Evolutionary conservation across 1,140 invertebrate genomes (phyloP), one percentile per base, ranked within the genome.

Genomic region (Calephelis nemesis): DNA sequence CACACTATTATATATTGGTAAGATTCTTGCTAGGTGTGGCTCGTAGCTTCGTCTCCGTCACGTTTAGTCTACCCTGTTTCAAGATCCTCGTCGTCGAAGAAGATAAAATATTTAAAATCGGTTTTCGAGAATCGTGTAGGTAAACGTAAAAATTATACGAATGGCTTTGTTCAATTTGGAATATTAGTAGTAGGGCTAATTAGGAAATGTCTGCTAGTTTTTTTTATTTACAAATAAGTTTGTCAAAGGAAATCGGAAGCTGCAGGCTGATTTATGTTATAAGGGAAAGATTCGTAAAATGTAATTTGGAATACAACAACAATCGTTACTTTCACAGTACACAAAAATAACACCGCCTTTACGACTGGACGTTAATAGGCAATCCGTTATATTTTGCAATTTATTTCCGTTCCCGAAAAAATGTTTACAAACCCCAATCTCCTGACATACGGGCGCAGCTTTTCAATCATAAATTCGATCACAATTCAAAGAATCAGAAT

Each of bases 401-500:
- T 60, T 60, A 60, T 60, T 60, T 60, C 58, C 58, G 58, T 42
- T 60, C 58, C 58, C 58, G 58, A 60, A 60, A 60, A 60, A 60
- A 60, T 60, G 39, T 60, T 60, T 60, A 60, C 58, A 60, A 60
- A 13, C 19, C 58, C 58, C 58, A 40, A 60, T 60, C 58, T 60
- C 7, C 39, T 19, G 58, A 60, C 58, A 60, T 60, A 60, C 58
- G 58, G 58, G 39, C 58, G 30, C 58, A 60, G 58, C 58, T 60
- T 40, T 60, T 60, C 58, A 60, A 60, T 60, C 58, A 39, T 60
- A 60, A 60, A 60, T 60, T 39, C 54, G 54, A 60, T 69, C 47
- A 68, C 40, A 68, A 60, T 69, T 69, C 68, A 69, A 69, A 65
- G 68, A 69, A 69, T 69, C 54, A 19, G 39, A 66, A 54, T 39